Percentiles rank a stretch among this genome's conserved stretches.
Conservation (phyloP, 2,113 vertebrate species). For the Rynchops niger region DNA sequence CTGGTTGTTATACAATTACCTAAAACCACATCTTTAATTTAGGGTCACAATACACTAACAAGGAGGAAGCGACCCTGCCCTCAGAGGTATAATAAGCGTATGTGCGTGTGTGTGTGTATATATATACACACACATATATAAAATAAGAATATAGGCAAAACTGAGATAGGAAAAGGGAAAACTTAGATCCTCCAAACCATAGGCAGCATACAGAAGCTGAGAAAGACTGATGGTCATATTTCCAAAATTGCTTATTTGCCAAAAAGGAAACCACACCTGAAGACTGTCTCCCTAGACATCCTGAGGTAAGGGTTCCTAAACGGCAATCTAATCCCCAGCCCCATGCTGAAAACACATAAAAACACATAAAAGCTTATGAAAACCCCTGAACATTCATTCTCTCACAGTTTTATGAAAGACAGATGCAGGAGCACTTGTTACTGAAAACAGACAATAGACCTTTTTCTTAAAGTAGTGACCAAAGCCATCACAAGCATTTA, state of each 20-base stretch:
- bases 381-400: background rate
- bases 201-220: background rate
- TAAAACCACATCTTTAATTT: background rate
- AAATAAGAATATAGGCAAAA: background rate
- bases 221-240: background rate
- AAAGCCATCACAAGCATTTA: background rate
- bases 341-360: background rate
- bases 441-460: background rate
- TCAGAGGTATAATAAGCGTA: background rate
- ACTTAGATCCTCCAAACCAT: background rate
- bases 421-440: background rate
- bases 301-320: background rate
- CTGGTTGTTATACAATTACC: background rate
- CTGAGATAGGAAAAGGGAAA: background rate
- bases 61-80: background rate
- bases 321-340: rapidly evolving
- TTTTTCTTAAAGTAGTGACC: background rate
- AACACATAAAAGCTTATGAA: background rate
- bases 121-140: background rate
- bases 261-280: background rate
- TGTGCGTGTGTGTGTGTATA: background rate
- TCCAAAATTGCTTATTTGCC: background rate
- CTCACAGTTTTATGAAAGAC: background rate
- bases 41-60: background rate
- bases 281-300: background rate